Evolutionary conservation across 2,888 invertebrate species (phyloP), one percentile per base, ranked within the genome.

Genomic region (Halictus quadricinctus): DNA sequence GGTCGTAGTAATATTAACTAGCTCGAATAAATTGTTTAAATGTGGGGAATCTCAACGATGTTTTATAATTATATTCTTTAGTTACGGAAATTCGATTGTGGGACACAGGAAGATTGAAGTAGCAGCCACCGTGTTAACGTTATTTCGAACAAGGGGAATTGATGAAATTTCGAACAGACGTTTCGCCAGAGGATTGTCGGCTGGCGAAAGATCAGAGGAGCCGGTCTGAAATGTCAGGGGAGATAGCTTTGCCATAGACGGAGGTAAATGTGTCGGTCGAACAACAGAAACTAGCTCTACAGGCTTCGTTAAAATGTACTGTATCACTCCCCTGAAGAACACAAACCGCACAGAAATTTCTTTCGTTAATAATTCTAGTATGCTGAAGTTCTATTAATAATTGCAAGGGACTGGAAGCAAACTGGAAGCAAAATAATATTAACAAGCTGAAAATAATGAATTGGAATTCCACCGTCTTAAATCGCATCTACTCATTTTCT

Each of bases 171-270:
- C 66, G 18, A 36, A 18, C 36, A 15, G 66, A 36, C 36, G 36
- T 36, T 36, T 66, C 66, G 66, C 36, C 66, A 15, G 36, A 36
- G 66, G 66, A 36, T 29, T 8, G 18, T 13, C 29, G 66, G 29
- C 36, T 36, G 36, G 66, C 36, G 66, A 66, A 66, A 66, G 66
- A 69, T 69, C 69, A 69, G 41, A 21, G 5, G 41, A 43, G 41
- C 36, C n/a, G 69, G 69, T 41, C 41, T n/a, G 41, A 69, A 69
- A 69, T 69, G 41, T 69, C 69, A 69, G 69, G 43, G 41, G 41
- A 69, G 64, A 64, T 64, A 25, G 64, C n/a, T 54, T 10, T 10
- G 21, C 58, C 58, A 58, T n/a, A n/a, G 72, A 76, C 15, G 58
- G 21, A 79, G 46, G 25, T 29, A 66, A 21, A 48, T 29, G 66